These are phyloP conservation scores for Heliconius charithonia DNA, from an alignment of 2,888 invertebrate species.

Conservation along the genomic window DNA sequence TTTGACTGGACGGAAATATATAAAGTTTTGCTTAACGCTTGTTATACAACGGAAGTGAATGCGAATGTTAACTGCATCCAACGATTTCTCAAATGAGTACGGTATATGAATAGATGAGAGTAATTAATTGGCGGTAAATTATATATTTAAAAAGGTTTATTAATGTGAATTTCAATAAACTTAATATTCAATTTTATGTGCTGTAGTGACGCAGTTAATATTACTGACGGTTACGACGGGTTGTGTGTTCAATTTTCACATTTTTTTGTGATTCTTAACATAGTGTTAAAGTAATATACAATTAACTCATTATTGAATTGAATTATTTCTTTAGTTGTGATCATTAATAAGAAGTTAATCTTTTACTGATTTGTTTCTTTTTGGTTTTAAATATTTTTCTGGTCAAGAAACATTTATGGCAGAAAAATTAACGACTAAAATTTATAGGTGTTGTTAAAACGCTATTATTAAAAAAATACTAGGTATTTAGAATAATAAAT, in stretches of 20 bases:
- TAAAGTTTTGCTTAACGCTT: constrained; percentile 17
- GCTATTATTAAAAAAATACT: no score
- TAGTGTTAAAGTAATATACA: not conserved
- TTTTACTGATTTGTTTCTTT: no score
- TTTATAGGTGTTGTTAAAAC: no score
- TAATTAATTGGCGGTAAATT: not conserved
- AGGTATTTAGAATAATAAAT: no score
- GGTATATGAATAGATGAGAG: not conserved
- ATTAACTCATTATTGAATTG: not conserved
- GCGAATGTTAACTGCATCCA: constrained; percentile 17
- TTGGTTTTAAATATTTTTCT: no score
- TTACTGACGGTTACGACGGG: not conserved
- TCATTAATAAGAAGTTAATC: no score
- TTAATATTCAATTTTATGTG: no score
- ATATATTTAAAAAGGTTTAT: not conserved
- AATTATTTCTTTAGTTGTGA: not conserved
- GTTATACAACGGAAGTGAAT: constrained; percentile 1
- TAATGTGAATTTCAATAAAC: not conserved
- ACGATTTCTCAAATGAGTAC: constrained; percentile 8
- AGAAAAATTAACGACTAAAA: no score
- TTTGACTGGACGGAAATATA: constrained; percentile 6
- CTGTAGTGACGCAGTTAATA: not conserved
- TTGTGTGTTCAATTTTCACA: not conserved
- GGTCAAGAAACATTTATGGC: no score
- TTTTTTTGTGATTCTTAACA: not conserved